Evolutionary conservation across 2,113 vertebrate species (phyloP), one percentile per base, ranked within the genome.

Genomic region (Tichodroma muraria): DNA sequence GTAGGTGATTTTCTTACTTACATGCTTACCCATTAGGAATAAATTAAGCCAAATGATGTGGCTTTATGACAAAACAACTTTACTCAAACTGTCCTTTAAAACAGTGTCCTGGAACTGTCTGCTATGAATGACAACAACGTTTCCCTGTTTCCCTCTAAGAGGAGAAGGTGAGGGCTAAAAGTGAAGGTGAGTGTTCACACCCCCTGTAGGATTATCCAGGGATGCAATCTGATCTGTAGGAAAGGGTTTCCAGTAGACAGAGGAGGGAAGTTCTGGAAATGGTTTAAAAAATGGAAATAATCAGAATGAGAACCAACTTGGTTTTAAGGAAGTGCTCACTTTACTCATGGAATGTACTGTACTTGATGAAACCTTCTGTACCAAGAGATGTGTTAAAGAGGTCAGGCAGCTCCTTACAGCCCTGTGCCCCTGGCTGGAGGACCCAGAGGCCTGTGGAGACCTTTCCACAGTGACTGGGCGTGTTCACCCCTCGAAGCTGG

Each of bases 61-160:
- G 13, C 2, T 82, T 90, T 79, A 42, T 4, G 3, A 54, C 11
- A 8, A 28, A 71, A 38, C 2, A 57, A 8, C 9, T 64, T 76
- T 52, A 23, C 24, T n/a, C 31, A 57, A 61, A 40, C 16, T 78
- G 7, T 50, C 13, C 30, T 87, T 87, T 85, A 35, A 85, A 80
- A 11, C n/a, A 22, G 1, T 6, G 11, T 42, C 38, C 16, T 47
- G 38, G 25, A 57, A n/a, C 16, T 65, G 11, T 35, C 72, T 70
- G 14, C 45, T 57, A 15, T 15, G 22, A 54, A 13, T 57, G 24
- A 14, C 19, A 78, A 15, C 24, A 65, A 0, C 0, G 0, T 8
- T 2, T 0, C 38, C 42, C 8, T 68, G 57, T 45, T 37, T 56
- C 30, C 8, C 22, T 75, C 25, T 30, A n/a, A 33, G 45, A 84